Evolutionary conservation across 2,113 vertebrate genomes (phyloP).

Genomic region (Copsychus sechellarum): DNA sequence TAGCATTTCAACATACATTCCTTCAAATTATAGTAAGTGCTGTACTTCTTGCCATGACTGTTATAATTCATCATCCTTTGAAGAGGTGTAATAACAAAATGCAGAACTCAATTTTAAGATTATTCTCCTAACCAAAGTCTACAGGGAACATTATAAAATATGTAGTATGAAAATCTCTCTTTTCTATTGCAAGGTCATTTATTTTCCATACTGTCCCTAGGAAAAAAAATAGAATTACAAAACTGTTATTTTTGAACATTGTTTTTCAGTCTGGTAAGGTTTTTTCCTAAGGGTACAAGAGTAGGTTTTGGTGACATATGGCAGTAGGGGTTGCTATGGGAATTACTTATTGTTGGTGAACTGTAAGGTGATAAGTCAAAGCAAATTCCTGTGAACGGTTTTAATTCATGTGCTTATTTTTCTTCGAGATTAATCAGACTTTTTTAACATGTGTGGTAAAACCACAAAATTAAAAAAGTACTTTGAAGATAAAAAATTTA

Average conservation of each 20-base stretch:
- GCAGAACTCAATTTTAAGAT: neutral
- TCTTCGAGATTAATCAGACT: neutral
- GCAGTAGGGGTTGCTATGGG: constrained; percentile 26
- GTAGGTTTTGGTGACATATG: constrained; percentile 45
- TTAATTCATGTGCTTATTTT: neutral
- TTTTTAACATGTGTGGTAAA: neutral
- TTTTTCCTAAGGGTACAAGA: neutral
- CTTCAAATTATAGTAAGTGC: neutral
- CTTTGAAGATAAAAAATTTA: neutral
- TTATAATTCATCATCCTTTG: neutral
- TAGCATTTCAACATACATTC: neutral
- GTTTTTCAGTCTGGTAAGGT: neutral
- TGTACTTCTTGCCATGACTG: neutral
- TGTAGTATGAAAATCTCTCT: neutral
- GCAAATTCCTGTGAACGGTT: neutral
- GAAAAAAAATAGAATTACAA: constrained; percentile 18
- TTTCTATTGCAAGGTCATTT: neutral
- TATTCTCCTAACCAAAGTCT: neutral
- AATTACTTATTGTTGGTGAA: constrained; percentile 41
- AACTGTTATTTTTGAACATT: neutral
- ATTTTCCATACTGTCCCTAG: neutral
- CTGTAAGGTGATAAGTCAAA: constrained; percentile 35
- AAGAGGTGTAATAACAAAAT: neutral
- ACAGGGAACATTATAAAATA: neutral
- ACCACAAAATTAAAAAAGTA: neutral